phyloP scores from a whole-genome alignment of 2,797 vertebrate genomes.

The Anguilla pacifica region DNA sequence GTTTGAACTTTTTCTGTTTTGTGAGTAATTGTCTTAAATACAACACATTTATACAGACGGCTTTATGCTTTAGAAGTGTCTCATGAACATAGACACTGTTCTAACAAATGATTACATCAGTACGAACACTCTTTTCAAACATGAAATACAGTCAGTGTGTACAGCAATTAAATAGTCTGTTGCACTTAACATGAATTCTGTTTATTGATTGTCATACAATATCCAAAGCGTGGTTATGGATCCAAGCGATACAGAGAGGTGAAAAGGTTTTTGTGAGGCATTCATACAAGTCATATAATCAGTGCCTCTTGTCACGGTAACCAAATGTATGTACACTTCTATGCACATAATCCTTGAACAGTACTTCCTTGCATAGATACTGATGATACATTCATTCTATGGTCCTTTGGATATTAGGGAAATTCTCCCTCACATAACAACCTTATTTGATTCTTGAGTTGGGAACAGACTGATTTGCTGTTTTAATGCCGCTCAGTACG shows the following conservation, averaged over 20 bases:
- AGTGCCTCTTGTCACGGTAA: conserved; percentile 1
- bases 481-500: neutral
- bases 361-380: neutral
- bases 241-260: neutral
- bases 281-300: neutral
- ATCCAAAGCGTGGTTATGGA: neutral
- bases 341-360: neutral
- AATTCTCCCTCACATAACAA: neutral
- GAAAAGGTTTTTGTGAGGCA: neutral
- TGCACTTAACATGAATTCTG: neutral
- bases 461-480: neutral
- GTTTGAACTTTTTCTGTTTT: neutral
- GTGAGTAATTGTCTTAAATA: neutral
- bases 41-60: too few species aligned
- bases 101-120: neutral
- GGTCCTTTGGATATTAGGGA: conserved; percentile 19
- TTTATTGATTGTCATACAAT: conserved; percentile 10
- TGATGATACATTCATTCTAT: conserved; percentile 6
- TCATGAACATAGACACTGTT: neutral
- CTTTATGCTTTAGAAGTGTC: neutral
- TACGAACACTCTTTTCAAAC: neutral
- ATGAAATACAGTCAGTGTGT: neutral
- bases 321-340: neutral
- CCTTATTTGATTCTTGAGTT: neutral
- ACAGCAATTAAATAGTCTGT: neutral